Evolutionary conservation across 2,797 vertebrate species (phyloP).

Genomic region (Denticeps clupeoides): DNA sequence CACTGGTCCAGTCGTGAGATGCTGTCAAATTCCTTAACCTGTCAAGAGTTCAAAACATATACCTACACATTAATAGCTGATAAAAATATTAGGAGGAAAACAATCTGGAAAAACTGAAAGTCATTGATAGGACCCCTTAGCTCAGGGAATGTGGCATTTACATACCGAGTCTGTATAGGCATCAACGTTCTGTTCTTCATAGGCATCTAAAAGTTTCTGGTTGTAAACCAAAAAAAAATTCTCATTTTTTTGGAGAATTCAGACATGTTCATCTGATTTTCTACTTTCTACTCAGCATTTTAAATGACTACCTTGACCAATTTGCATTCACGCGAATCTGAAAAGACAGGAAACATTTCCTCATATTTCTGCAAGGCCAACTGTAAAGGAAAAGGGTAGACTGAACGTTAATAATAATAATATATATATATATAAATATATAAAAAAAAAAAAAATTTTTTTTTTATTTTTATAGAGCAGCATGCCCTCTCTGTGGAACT

Average conservation of each 20-base stretch:
- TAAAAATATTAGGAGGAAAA: too few species aligned
- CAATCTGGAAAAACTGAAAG: too few species aligned
- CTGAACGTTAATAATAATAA: not conserved
- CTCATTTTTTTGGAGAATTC: too few species aligned
- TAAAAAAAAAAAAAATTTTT: not conserved
- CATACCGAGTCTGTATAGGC: conserved; percentile 80
- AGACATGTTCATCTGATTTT: too few species aligned
- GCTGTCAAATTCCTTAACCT: conserved; percentile 77
- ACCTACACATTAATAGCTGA: too few species aligned
- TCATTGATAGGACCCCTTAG: too few species aligned
- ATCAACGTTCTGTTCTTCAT: conserved; percentile 82
- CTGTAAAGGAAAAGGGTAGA: conserved; percentile 21
- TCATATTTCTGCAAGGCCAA: conserved; percentile 64
- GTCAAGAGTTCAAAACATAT: not conserved
- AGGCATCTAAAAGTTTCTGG: conserved; percentile 86
- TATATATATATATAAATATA: not conserved
- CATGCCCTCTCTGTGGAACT: too few species aligned
- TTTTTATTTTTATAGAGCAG: too few species aligned
- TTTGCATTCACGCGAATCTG: conserved; percentile 62
- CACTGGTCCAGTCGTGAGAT: conserved; percentile 88
- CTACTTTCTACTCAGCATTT: not conserved
- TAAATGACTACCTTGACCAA: conserved; percentile 65
- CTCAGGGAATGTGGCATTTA: too few species aligned
- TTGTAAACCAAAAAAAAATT: too few species aligned
- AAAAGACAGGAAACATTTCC: conserved; percentile 84